Base-by-base conservation (phyloP, 2,797 vertebrate species). In the Gambusia yucatana region DNA sequence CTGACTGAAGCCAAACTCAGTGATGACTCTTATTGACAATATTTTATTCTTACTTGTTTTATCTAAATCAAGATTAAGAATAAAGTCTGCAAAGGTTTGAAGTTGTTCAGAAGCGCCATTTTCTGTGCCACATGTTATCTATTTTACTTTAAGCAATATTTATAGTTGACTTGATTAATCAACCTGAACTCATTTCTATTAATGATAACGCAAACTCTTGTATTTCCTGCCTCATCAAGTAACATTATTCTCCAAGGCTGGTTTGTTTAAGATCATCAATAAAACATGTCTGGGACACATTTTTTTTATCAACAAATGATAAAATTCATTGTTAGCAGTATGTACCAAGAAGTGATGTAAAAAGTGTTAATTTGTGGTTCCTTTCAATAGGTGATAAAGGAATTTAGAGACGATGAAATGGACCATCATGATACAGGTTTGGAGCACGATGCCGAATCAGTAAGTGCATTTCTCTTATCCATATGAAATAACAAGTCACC, bases 351-450 rank as follows among this genome's bases (percentile, higher is more conserved):
- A 41, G 33, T 67, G 63, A 67, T 41, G 52, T 57, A 57, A 28
- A 57, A 57, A 11, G 3, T 57, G 5, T 84, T 6, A 0, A 73
- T 6, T n/a, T 74, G 8, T 39, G 4, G 0, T 84, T 3, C 9
- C 9, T 85, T 91, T 82, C 8, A 36, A 74, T 65, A 99, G 98
- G 50, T 97, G 20, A 97, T 99, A 90, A 98, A 97, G 82, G 96
- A 97, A 46, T 98, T 98, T 90, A 95, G 98, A 77, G 98, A 99
- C 36, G 98, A 99, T 0, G 98, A 99, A 75, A 89, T 96, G 87
- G 97, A 99, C 47, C 98, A 99, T 92, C 98, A 98, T 1, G 97
- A 99, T 84, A 96, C 93, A 0, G 98, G 98, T 65, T 79, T 99
- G 16, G 96, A 96, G 30, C 96, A 99, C 0, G 95, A 97, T 1